Conservation (phyloP, 2,113 vertebrate species). For the Halichoeres trimaculatus region DNA sequence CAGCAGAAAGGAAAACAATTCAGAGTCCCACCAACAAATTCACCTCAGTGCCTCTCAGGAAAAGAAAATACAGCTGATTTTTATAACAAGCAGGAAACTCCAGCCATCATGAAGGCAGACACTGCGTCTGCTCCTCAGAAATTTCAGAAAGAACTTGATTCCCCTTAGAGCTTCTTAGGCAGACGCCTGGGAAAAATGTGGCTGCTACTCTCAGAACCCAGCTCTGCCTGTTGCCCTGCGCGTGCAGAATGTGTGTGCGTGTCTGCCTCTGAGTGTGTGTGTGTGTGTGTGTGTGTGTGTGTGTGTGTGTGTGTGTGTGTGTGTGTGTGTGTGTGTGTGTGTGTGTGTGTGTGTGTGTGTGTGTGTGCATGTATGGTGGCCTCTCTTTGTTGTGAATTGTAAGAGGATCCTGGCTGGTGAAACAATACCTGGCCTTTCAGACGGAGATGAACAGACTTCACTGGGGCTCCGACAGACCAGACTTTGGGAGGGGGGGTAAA, state of each 20-base stretch:
- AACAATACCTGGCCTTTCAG: slow-evolving; percentile 78
- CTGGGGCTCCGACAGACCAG: slow-evolving; percentile 45
- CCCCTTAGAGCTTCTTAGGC: slow-evolving; percentile 38
- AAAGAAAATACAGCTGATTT: not conserved
- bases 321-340: slow-evolving; percentile 20
- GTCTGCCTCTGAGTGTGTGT: not conserved
- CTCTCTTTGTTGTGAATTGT: slow-evolving; percentile 71
- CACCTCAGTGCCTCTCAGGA: not conserved
- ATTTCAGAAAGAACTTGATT: slow-evolving; percentile 36
- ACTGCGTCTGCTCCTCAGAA: slow-evolving; percentile 12
- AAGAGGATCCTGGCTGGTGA: slow-evolving; percentile 74
- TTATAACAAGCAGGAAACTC: slow-evolving; percentile 11
- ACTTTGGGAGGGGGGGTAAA: slow-evolving; percentile 37
- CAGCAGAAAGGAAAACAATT: slow-evolving; percentile 8
- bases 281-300: slow-evolving; percentile 10
- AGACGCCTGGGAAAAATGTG: slow-evolving; percentile 46
- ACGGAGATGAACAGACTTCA: slow-evolving; percentile 62
- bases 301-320: slow-evolving; percentile 24
- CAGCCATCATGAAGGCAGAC: slow-evolving; percentile 1
- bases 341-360: slow-evolving; percentile 19
- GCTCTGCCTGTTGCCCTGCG: slow-evolving; percentile 26
- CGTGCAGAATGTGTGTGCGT: slow-evolving; percentile 17
- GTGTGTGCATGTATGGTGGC: slow-evolving; percentile 29
- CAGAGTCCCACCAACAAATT: slow-evolving; percentile 30
- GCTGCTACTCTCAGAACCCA: slow-evolving; percentile 47